phyloP scores from a whole-genome alignment of 2,888 invertebrate species.

The Cheilosia vernalis region DNA sequence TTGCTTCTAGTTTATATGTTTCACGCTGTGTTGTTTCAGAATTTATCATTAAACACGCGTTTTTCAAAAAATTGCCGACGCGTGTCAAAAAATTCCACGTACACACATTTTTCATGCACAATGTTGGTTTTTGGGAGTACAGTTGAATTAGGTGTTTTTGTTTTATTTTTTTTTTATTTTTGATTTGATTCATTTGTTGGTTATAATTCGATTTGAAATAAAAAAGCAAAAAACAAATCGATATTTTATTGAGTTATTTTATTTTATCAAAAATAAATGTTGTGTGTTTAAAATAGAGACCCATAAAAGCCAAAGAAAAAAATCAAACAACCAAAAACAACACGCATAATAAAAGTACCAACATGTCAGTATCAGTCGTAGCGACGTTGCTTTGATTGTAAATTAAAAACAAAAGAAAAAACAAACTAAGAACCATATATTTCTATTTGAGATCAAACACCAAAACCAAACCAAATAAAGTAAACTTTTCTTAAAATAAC shows the following conservation, averaged over 20 bases:
- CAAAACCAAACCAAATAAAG: conserved; percentile 57
- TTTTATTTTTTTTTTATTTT: conserved; percentile 26
- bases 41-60: conserved; percentile 9
- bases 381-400: conserved; percentile 1
- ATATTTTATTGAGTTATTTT: conserved; percentile 65
- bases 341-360: conserved; percentile 20
- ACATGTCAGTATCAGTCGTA: neutral
- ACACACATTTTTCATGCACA: conserved; percentile 32
- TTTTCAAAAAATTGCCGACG: neutral
- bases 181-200: conserved; percentile 24
- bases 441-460: conserved; percentile 34
- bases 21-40: conserved; percentile 88
- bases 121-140: conserved; percentile 34
- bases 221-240: conserved; percentile 76
- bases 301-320: conserved; percentile 31
- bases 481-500: conserved; percentile 26
- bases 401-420: conserved; percentile 8
- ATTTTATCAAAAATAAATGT: conserved; percentile 23
- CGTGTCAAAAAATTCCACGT: conserved; percentile 48
- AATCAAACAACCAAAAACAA: conserved; percentile 37
- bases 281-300: conserved; percentile 42
- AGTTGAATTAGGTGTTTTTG: conserved; percentile 44
- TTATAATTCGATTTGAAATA: conserved; percentile 75
- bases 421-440: neutral
- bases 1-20: conserved; percentile 98